These are phyloP conservation scores for Tricholaema leucomelas DNA, from an alignment of 2,113 vertebrate species.

Conservation along the genomic window DNA sequence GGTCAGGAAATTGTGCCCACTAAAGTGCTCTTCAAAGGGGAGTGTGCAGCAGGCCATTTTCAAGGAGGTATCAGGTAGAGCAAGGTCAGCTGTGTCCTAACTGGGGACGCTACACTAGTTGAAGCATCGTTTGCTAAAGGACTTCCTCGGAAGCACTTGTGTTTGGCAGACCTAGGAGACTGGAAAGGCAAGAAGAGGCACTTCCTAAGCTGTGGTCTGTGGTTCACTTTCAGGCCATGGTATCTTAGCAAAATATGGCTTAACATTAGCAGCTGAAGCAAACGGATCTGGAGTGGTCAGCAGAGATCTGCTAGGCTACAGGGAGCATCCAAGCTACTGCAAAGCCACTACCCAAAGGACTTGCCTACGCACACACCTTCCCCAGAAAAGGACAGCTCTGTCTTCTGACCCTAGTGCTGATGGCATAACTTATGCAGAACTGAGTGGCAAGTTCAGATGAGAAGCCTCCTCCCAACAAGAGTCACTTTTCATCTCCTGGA, in stretches of 20 bases:
- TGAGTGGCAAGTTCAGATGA: not conserved
- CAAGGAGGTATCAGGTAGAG: not conserved
- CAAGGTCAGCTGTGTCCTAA: not conserved
- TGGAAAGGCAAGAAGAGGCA: not conserved
- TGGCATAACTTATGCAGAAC: not conserved
- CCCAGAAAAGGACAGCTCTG: not conserved
- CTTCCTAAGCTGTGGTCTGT: not conserved
- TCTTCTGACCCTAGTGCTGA: not conserved
- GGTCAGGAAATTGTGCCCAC: rapidly evolving
- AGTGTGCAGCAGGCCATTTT: rapidly evolving
- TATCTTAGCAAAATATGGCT: not conserved
- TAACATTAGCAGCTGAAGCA: slow-evolving; percentile 5
- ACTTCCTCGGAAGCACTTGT: not conserved
- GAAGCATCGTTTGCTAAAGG: not conserved
- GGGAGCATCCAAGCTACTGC: slow-evolving; percentile 5
- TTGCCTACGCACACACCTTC: not conserved
- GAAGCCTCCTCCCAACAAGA: not conserved
- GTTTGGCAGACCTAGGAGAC: not conserved
- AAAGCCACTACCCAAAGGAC: not conserved
- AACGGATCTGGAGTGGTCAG: not conserved
- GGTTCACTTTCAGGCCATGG: rapidly evolving
- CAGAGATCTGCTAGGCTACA: not conserved
- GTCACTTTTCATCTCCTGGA: slow-evolving; percentile 71
- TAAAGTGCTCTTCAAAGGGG: not conserved
- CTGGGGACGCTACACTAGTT: not conserved